These are phyloP conservation scores for Zonitis immaculata DNA, from an alignment of 2,888 invertebrate species.

Conservation along the genomic window DNA sequence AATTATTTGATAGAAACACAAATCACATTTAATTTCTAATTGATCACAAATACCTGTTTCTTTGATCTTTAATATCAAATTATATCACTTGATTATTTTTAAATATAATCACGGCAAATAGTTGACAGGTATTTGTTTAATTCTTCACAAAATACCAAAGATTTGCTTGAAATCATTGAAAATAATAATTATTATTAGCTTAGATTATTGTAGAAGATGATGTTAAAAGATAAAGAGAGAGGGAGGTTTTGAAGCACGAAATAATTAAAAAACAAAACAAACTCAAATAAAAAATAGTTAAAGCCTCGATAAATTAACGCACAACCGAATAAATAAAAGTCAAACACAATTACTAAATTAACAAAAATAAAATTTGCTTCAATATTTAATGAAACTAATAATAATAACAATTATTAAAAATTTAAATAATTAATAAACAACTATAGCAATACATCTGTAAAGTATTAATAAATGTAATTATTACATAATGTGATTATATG, in stretches of 20 bases:
- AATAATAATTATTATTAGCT: neutral
- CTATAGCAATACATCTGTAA: conserved; percentile 31
- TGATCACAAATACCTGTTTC: neutral
- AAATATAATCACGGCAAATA: neutral
- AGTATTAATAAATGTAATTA: conserved; percentile 33
- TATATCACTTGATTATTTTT: neutral
- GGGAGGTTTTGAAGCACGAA: neutral
- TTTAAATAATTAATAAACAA: neutral
- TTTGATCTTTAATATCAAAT: neutral
- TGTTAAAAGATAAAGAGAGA: neutral
- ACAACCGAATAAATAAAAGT: conserved; percentile 8
- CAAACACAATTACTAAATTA: neutral
- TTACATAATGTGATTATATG: conserved; percentile 34
- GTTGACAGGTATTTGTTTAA: neutral
- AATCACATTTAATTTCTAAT: neutral
- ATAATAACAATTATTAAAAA: neutral
- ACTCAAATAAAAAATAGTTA: neutral
- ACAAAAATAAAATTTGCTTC: conserved; percentile 21
- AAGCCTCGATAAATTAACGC: conserved; percentile 3
- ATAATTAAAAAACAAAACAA: neutral
- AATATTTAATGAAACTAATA: conserved; percentile 11
- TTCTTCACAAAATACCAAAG: neutral
- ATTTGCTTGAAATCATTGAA: neutral
- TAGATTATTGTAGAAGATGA: neutral
- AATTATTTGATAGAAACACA: conserved; percentile 3